Conservation (phyloP, 2,888 invertebrate genomes). For the Chaetoderma sp. region DNA sequence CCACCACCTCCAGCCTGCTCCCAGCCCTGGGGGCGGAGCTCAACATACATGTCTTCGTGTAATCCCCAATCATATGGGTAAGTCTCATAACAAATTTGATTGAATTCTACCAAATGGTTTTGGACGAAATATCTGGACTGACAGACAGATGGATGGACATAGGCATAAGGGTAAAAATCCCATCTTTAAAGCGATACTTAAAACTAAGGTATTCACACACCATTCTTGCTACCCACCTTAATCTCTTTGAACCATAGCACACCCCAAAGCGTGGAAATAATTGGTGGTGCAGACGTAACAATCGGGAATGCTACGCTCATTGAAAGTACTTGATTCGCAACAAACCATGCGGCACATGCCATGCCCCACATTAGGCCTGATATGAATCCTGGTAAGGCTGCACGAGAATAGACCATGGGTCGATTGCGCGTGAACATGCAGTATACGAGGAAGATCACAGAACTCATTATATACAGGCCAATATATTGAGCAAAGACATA, state of each 20-base stretch:
- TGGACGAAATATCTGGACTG: too few species aligned
- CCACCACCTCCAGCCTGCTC: too few species aligned
- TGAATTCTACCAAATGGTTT: too few species aligned
- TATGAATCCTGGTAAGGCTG: constrained; percentile 69
- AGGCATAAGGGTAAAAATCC: too few species aligned
- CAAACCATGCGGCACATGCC: constrained; percentile 71
- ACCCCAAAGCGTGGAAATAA: constrained; percentile 70
- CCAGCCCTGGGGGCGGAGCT: too few species aligned
- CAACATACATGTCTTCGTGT: too few species aligned
- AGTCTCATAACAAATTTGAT: too few species aligned
- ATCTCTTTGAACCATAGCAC: constrained; percentile 71
- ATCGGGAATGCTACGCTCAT: constrained; percentile 72
- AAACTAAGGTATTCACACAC: too few species aligned
- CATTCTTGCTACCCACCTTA: constrained; percentile 62
- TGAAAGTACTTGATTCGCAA: constrained; percentile 71
- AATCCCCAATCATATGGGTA: too few species aligned
- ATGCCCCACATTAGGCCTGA: constrained; percentile 71
- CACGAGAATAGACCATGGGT: constrained; percentile 67
- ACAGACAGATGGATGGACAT: too few species aligned
- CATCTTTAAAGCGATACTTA: too few species aligned
- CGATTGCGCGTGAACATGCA: constrained; percentile 62
- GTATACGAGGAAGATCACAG: constrained; percentile 69
- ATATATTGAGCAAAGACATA: constrained; percentile 71
- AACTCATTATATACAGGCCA: constrained; percentile 69
- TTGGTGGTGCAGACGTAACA: constrained; percentile 69